Percentiles rank a stretch among this genome's conserved stretches.
These are phyloP conservation scores for Oithona nana DNA, from an alignment of 2,888 invertebrate genomes.

Conservation along the genomic window DNA sequence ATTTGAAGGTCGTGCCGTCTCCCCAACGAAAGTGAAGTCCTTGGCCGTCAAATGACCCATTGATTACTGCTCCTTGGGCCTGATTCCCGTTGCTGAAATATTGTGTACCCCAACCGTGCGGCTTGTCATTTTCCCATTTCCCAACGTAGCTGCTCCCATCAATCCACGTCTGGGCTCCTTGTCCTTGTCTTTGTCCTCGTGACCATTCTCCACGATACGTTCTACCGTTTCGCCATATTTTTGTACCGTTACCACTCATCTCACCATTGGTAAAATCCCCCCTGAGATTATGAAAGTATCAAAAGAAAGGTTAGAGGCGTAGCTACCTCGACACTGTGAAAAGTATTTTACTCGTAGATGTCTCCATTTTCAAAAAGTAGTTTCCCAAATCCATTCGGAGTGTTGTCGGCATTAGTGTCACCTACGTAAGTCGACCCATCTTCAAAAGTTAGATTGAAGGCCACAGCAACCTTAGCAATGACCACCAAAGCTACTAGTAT, in stretches of 20 bases:
- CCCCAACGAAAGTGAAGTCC: slow-evolving; percentile 4
- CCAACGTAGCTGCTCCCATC: slow-evolving; percentile 7
- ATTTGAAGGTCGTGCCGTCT: slow-evolving; percentile 3
- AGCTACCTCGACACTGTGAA: no score
- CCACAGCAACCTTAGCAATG: no score
- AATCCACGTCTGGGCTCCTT: slow-evolving; percentile 10
- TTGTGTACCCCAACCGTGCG: background rate
- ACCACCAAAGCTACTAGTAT: no score
- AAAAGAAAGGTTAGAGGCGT: no score
- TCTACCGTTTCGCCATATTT: background rate
- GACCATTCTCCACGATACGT: slow-evolving; percentile 1
- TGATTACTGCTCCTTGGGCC: background rate
- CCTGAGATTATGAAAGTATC: no score
- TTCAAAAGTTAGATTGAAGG: background rate
- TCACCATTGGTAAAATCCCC: background rate
- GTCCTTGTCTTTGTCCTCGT: background rate
- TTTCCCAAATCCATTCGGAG: background rate
- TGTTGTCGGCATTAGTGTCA: background rate
- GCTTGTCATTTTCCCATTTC: background rate
- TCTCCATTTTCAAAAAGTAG: background rate
- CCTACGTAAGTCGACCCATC: background rate
- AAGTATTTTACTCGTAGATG: background rate
- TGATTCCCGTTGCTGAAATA: slow-evolving; percentile 1
- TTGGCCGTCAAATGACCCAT: background rate
- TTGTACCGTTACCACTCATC: slow-evolving; percentile 2